phyloP scores from a whole-genome alignment of 2,113 vertebrate species.

The Ascaphus truei region DNA sequence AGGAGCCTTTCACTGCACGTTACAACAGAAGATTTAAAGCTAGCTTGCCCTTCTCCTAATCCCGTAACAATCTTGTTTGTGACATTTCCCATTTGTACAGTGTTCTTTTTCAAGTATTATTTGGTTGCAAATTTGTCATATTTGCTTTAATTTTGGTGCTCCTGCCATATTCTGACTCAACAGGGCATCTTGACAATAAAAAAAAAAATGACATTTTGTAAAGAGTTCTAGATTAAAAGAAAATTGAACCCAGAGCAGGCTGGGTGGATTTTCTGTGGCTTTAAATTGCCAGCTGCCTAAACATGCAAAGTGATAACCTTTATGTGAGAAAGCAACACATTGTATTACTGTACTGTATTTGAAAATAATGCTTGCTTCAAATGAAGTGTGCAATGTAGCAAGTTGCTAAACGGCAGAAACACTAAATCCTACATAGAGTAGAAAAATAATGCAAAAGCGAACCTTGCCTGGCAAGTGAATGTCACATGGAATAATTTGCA shows the following conservation, averaged over 20 bases:
- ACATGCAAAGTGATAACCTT: not conserved
- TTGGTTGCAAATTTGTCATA: not conserved
- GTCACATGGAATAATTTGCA: too few species aligned
- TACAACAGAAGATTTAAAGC: too few species aligned
- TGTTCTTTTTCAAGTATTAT: not conserved
- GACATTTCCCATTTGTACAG: not conserved
- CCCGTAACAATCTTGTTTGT: not conserved
- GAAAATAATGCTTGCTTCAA: not conserved
- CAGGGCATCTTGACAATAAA: not conserved
- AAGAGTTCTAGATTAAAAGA: too few species aligned
- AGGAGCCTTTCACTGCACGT: too few species aligned
- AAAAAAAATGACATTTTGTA: too few species aligned
- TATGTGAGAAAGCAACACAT: not conserved
- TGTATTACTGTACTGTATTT: not conserved
- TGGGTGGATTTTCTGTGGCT: not conserved
- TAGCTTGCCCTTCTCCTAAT: not conserved
- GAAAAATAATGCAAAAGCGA: too few species aligned
- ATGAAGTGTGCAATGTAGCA: too few species aligned
- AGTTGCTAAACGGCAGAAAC: too few species aligned
- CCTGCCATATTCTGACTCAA: not conserved
- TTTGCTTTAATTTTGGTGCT: not conserved
- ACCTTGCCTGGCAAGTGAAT: too few species aligned
- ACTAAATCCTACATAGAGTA: too few species aligned
- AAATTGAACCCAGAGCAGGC: not conserved
- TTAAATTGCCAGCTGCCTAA: too few species aligned